Base-by-base conservation (phyloP, 2,888 invertebrate species). In the Notodonta ziczac region DNA sequence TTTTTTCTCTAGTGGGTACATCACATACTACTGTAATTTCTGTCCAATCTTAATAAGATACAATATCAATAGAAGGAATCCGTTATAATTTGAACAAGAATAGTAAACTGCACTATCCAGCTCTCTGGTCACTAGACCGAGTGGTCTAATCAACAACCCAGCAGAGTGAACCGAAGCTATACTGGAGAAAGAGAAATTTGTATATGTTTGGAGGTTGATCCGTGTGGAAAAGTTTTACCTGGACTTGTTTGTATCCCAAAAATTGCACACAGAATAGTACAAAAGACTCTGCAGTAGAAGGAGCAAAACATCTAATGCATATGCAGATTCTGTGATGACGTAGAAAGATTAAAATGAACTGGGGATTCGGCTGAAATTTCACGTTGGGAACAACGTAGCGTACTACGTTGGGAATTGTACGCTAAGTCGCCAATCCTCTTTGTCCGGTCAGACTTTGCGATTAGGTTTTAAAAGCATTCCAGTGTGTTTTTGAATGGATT, bases 391-490 rank as follows among this genome's bases (percentile, higher is more conserved):
- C 58, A 46, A 56, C 44, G 51, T 14, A 14, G 56, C 48, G 59
- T 60, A 67, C 66, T 66, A 66, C 68, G 72, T 68, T 61, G 67
- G 61, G 59, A 58, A 56, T 66, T 63, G 58, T 57, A 42, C 50
- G 59, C 63, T 76, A 76, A 77, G 70, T 74, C 69, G 60, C 63
- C 70, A 80, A 80, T 78, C 78, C 79, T 66, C 74, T 78, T 77
- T 74, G 77, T 78, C 61, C 60, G 66, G 66, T 51, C 56, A 65
- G 70, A 69, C 66, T 69, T 65, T 51, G 65, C 74, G 79, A 78
- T 80, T 80, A 76, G 62, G 63, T 57, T 74, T 74, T 80, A 74
- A 76, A 80, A 79, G 76, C 73, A 74, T 72, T 72, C 67, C 63
- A 63, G 59, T 63, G 62, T 59, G 73, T 54, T 16, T 50, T 16